Conservation (phyloP, 2,113 vertebrate species). For the Theristicus caerulescens region DNA sequence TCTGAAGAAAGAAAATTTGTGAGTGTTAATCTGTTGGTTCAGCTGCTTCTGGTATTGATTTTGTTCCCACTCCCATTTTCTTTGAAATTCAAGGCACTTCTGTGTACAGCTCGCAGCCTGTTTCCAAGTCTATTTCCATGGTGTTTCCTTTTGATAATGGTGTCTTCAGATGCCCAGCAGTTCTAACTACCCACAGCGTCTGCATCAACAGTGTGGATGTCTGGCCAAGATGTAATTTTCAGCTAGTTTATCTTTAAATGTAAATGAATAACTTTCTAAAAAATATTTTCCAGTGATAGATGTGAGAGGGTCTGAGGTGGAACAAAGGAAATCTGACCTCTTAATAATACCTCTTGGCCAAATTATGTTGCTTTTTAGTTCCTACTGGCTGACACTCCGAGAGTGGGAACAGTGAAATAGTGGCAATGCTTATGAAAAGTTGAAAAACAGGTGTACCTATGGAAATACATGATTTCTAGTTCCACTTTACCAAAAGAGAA, state of each 20-base stretch:
- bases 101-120: not conserved
- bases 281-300: not conserved
- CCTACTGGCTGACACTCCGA: not conserved
- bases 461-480: not conserved
- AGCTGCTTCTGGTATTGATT: not conserved
- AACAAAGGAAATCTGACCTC: not conserved
- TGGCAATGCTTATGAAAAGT: not conserved
- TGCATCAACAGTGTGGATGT: not conserved
- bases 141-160: not conserved
- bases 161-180: not conserved
- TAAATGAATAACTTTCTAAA: not conserved
- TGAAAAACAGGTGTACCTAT: not conserved
- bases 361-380: not conserved
- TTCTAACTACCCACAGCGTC: not conserved
- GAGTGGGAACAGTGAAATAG: not conserved
- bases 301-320: not conserved
- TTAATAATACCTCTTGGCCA: not conserved
- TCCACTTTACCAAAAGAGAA: not conserved
- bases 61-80: not conserved
- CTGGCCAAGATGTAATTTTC: not conserved
- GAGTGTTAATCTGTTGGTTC: not conserved
- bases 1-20: not conserved
- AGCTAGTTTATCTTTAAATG: not conserved
- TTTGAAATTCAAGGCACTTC: not conserved
- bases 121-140: not conserved